Percentiles rank a stretch among this genome's conserved stretches.
These are phyloP conservation scores for Drosophila bunnanda DNA, from an alignment of 2,888 invertebrate species.

Conservation along the genomic window DNA sequence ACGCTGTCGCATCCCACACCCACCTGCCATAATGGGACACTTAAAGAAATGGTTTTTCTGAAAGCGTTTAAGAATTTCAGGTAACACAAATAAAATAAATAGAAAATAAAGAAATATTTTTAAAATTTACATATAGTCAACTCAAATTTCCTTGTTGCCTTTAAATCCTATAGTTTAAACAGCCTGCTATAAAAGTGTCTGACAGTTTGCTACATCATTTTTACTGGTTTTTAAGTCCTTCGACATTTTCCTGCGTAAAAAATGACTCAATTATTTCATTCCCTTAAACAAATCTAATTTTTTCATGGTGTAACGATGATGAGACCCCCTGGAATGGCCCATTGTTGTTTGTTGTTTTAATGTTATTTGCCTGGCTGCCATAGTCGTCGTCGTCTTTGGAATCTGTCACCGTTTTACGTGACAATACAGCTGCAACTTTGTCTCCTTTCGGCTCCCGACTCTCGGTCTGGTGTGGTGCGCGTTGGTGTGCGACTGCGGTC, in stretches of 20 bases:
- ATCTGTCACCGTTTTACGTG: slow-evolving; percentile 80
- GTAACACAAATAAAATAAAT: too few relatives aligned
- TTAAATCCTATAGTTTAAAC: too few relatives aligned
- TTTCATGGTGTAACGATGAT: slow-evolving; percentile 39
- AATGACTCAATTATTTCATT: neutral
- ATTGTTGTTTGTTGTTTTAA: slow-evolving; percentile 61
- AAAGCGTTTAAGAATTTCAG: neutral
- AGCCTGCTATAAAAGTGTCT: neutral
- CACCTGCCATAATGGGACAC: slow-evolving; percentile 27
- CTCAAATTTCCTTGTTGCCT: neutral
- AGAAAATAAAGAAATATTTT: neutral
- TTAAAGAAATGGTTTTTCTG: neutral
- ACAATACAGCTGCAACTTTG: slow-evolving; percentile 70
- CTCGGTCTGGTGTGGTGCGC: neutral
- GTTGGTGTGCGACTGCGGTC: slow-evolving; percentile 62
- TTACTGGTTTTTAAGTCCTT: too few relatives aligned
- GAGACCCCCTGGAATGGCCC: slow-evolving; percentile 32
- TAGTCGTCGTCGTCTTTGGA: slow-evolving; percentile 50
- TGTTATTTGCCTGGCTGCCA: slow-evolving; percentile 68
- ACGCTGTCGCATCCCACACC: slow-evolving; percentile 11
- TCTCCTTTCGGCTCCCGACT: neutral
- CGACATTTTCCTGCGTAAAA: neutral
- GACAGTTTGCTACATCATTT: too few relatives aligned
- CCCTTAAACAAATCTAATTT: neutral
- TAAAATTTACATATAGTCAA: neutral